phyloP scores from a whole-genome alignment of 2,888 invertebrate species.

The Rhagonycha lutea region DNA sequence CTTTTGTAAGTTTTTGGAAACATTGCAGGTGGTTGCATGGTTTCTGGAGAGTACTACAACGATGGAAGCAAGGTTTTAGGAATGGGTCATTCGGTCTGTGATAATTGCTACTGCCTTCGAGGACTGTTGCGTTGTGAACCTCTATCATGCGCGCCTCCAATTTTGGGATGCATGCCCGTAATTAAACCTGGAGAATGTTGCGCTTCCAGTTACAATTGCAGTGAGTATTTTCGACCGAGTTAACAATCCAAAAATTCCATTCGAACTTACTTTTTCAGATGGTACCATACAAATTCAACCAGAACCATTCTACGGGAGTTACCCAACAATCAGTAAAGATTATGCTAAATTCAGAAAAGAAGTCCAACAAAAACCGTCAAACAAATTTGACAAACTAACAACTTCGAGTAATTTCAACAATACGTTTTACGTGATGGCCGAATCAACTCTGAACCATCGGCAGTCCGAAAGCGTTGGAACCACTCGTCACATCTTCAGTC shows the following conservation, averaged over 20 bases:
- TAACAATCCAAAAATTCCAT: not conserved
- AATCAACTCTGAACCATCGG: constrained; percentile 40
- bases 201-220: constrained; percentile 82
- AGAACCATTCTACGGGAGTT: constrained; percentile 57
- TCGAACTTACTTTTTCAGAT: constrained; percentile 47
- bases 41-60: constrained; percentile 62
- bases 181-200: constrained; percentile 80
- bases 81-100: constrained; percentile 65
- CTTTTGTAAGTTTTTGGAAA: not conserved
- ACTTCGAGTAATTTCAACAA: constrained; percentile 7
- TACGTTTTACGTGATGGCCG: constrained; percentile 46
- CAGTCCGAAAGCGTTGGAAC: constrained; percentile 43
- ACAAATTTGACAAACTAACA: constrained; percentile 13
- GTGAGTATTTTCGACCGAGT: constrained; percentile 55
- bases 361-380: constrained; percentile 36
- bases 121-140: constrained; percentile 75
- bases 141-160: constrained; percentile 74
- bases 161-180: constrained; percentile 77
- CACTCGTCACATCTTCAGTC: constrained; percentile 41
- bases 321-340: constrained; percentile 59
- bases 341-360: constrained; percentile 60
- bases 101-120: constrained; percentile 80
- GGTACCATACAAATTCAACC: constrained; percentile 60
- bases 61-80: constrained; percentile 75
- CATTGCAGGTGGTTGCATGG: constrained; percentile 62